Conservation (phyloP, 2,113 vertebrate genomes). For the Leptosomus discolor region DNA sequence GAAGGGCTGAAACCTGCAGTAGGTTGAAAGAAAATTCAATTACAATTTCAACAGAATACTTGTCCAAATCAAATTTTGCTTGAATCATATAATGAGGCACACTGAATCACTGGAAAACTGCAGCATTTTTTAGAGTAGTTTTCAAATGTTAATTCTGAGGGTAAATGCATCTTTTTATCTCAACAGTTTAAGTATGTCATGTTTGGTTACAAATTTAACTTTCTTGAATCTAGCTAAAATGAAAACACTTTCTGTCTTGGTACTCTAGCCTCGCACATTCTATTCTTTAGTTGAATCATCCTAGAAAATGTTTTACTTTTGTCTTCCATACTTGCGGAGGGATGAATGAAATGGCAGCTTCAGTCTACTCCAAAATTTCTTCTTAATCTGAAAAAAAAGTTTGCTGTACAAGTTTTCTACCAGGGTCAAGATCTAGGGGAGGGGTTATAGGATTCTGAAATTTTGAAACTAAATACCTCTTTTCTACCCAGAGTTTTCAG, state of each 20-base stretch:
- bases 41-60: background rate
- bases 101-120: background rate
- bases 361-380: background rate
- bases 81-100: background rate
- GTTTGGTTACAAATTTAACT: background rate
- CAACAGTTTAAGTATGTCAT: background rate
- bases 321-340: background rate
- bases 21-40: background rate
- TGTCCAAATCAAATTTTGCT: background rate
- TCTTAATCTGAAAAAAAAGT: background rate
- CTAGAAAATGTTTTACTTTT: background rate
- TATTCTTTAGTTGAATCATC: background rate
- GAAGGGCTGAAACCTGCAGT: background rate
- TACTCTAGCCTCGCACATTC: background rate
- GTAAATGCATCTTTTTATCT: background rate
- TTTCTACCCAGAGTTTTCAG: slow-evolving; percentile 55
- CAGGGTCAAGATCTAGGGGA: background rate
- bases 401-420: slow-evolving; percentile 4
- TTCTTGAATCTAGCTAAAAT: background rate
- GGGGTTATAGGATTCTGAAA: background rate
- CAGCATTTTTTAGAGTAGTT: background rate
- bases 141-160: background rate
- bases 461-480: slow-evolving; percentile 29
- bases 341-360: background rate
- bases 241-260: background rate